These are phyloP conservation scores for Stenodera caucasica DNA, from an alignment of 2,888 invertebrate species.

Conservation along the genomic window DNA sequence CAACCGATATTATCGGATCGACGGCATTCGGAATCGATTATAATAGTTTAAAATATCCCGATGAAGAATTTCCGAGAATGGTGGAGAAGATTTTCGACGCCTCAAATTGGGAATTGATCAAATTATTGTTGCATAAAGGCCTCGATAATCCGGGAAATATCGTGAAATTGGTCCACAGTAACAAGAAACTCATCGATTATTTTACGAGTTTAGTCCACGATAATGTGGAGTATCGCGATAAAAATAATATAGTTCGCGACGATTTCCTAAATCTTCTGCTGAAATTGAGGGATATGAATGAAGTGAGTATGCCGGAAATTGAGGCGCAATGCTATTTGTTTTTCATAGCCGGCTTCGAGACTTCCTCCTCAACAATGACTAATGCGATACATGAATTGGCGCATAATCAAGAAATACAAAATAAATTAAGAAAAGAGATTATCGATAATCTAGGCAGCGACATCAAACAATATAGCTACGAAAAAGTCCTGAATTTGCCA, in stretches of 20 bases:
- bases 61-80: slow-evolving; percentile 19
- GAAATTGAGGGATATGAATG: slow-evolving; percentile 49
- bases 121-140: slow-evolving; percentile 14
- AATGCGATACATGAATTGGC: slow-evolving; percentile 61
- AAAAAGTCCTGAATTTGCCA: too few species aligned
- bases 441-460: too few species aligned
- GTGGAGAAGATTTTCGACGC: slow-evolving; percentile 19
- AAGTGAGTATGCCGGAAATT: slow-evolving; percentile 35
- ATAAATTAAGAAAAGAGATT: too few species aligned
- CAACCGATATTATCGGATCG: slow-evolving; percentile 29
- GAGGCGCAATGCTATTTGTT: slow-evolving; percentile 61
- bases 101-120: slow-evolving; percentile 13
- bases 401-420: too few species aligned
- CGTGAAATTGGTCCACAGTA: slow-evolving; percentile 13
- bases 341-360: slow-evolving; percentile 64
- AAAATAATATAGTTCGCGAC: slow-evolving; percentile 54
- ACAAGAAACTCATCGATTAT: slow-evolving; percentile 15
- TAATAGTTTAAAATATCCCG: slow-evolving; percentile 24
- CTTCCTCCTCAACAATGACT: slow-evolving; percentile 61
- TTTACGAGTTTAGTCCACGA: slow-evolving; percentile 47
- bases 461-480: too few species aligned
- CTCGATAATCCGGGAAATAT: slow-evolving; percentile 26
- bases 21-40: slow-evolving; percentile 29
- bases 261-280: slow-evolving; percentile 61
- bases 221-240: slow-evolving; percentile 54